Evolutionary conservation across 2,888 invertebrate species (phyloP), one percentile per base, ranked within the genome.

Genomic region (Diarsia mendica): DNA sequence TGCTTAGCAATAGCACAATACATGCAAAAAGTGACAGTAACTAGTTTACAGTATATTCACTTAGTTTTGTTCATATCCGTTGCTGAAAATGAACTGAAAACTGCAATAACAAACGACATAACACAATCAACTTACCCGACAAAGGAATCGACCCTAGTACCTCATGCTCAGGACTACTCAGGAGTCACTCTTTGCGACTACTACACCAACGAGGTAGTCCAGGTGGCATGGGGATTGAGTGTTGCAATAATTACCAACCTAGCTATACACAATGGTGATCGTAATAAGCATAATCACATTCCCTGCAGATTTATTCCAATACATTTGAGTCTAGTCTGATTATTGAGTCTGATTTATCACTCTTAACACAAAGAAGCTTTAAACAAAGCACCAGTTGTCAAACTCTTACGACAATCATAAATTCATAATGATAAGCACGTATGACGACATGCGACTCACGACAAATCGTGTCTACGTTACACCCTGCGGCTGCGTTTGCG

Each of bases 401-500:
- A 67, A 58, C 15, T n/a, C 60, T 83, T 60, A 65, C 67, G 83
- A 83, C 72, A 80, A 72, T 64, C 74, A 84, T 80, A 84, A 68
- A 80, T 79, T 48, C 53, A 65, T 81, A 74, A 74, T 64, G 69
- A 67, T 80, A 80, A 70, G 74, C 67, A 68, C 63, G 39, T 49
- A 67, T 70, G 84, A 80, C 75, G 82, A 84, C 80, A 84, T 46
- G 23, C 20, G 49, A 65, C 75, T 80, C 82, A 82, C 84, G 82
- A 84, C 65, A 58, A 80, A 71, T 80, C 82, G 82, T 82, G 82
- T 74, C 28, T 67, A 39, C 66, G 28, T 15, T 60, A 60, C 53
- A 51, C 60, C 84, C 84, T 15, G 65, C 53, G 81, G 81, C 84
- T 58, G 49, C 67, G 63, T 63, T 13, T 60, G 46, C 39, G 28